phyloP scores from a whole-genome alignment of 2,888 invertebrate species.

The Cheilosia urbana region DNA sequence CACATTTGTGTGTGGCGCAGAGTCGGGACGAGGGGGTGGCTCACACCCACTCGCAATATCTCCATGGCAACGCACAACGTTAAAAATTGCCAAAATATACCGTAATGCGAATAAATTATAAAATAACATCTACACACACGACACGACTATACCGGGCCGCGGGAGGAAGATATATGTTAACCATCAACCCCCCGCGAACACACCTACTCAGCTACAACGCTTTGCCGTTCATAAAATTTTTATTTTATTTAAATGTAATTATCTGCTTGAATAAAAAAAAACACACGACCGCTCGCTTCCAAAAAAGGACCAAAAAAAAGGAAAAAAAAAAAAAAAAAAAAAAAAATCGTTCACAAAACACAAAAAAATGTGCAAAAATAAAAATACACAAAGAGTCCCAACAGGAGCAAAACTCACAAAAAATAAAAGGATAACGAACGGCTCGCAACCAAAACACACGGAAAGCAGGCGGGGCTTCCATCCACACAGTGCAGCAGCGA shows the following conservation, averaged over 20 bases:
- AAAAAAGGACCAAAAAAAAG: constrained; percentile 58
- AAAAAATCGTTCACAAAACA: constrained; percentile 20
- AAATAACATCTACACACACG: constrained; percentile 68
- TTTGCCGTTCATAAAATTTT: constrained; percentile 75
- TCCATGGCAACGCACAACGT: constrained; percentile 44
- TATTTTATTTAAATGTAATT: constrained; percentile 75
- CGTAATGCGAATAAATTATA: constrained; percentile 74
- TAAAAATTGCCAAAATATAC: constrained; percentile 67
- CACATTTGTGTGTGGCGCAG: constrained; percentile 43
- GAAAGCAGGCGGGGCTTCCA: constrained; percentile 74
- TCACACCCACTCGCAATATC: constrained; percentile 10
- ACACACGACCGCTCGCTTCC: constrained; percentile 15
- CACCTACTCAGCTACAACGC: constrained; percentile 71
- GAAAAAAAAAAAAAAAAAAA: constrained; percentile 21
- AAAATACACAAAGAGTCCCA: constrained; percentile 33
- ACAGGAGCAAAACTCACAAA: constrained; percentile 43
- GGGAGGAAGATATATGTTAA: constrained; percentile 28
- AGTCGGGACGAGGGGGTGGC: neutral
- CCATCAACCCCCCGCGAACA: constrained; percentile 17
- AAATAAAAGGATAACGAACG: constrained; percentile 55
- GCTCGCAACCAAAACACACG: constrained; percentile 65
- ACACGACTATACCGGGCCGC: constrained; percentile 11
- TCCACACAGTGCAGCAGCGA: constrained; percentile 65
- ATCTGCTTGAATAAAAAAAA: constrained; percentile 73
- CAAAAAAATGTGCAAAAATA: constrained; percentile 53